phyloP scores from a whole-genome alignment of 2,797 vertebrate genomes.

The Linurgus olivaceus region DNA sequence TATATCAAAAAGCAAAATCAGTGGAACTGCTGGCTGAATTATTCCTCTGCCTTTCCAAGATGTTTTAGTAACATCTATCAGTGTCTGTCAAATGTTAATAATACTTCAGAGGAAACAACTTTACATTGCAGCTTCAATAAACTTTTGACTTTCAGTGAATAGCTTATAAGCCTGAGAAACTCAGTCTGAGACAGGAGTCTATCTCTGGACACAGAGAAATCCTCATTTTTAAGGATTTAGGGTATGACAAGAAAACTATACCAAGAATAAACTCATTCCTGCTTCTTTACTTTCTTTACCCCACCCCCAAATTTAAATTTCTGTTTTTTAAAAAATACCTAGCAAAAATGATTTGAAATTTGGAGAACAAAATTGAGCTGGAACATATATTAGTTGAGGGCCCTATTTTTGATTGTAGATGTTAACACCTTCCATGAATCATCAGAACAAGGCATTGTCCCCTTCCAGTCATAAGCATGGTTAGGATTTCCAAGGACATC shows the following conservation, averaged over 20 bases:
- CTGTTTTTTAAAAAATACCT: background rate
- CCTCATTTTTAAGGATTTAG: constrained; percentile 8
- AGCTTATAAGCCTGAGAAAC: background rate
- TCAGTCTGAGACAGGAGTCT: background rate
- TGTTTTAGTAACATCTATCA: constrained; percentile 27
- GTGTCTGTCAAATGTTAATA: constrained; percentile 29
- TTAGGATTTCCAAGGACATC: background rate
- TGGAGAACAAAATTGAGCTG: background rate
- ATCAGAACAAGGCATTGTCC: background rate
- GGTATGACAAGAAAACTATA: background rate
- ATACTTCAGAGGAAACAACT: constrained; percentile 10
- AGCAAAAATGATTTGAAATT: background rate
- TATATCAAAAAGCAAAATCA: constrained; percentile 49
- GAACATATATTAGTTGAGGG: background rate
- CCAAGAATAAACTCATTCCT: background rate
- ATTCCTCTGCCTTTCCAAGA: constrained; percentile 34
- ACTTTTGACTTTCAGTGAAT: constrained; percentile 17
- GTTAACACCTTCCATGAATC: background rate
- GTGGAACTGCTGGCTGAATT: constrained; percentile 14
- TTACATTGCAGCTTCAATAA: constrained; percentile 33
- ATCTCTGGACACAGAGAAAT: background rate
- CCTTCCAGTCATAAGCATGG: background rate
- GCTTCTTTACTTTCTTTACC: background rate
- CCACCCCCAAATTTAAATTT: accelerated
- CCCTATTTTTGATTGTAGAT: background rate